Evolutionary conservation across 2,888 invertebrate species (phyloP).

Genomic region (Sesia bembeciformis): DNA sequence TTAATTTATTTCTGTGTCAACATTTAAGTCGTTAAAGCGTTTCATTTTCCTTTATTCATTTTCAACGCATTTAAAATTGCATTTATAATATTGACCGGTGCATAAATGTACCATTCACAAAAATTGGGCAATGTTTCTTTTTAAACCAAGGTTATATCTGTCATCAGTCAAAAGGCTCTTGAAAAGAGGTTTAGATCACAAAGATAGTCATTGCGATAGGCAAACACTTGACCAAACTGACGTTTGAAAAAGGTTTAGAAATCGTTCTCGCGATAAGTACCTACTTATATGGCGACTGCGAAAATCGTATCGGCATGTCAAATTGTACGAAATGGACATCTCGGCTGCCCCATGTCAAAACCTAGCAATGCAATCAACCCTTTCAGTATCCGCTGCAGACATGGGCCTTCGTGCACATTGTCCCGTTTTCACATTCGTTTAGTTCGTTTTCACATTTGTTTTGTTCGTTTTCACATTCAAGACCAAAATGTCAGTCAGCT

Average conservation of each 20-base stretch:
- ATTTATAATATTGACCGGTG: background rate
- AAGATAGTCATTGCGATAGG: background rate
- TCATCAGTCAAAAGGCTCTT: background rate
- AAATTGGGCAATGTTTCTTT: background rate
- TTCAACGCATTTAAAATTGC: background rate
- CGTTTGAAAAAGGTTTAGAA: background rate
- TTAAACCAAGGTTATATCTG: background rate
- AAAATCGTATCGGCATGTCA: too few species aligned
- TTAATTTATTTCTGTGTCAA: background rate
- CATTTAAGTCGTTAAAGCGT: background rate
- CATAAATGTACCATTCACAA: background rate
- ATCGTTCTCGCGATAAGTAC: too few species aligned
- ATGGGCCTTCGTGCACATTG: too few species aligned
- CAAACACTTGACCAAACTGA: background rate
- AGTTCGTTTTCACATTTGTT: too few species aligned
- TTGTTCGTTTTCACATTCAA: too few species aligned
- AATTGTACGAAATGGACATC: too few species aligned
- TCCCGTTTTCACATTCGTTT: too few species aligned
- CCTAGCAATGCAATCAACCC: too few species aligned
- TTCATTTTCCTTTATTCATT: background rate
- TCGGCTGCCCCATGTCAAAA: too few species aligned
- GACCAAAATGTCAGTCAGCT: too few species aligned
- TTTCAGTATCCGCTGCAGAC: too few species aligned
- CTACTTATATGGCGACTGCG: too few species aligned
- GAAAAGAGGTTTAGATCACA: background rate